Base-by-base conservation (phyloP, 2,113 vertebrate genomes). In the Ellobius talpinus region DNA sequence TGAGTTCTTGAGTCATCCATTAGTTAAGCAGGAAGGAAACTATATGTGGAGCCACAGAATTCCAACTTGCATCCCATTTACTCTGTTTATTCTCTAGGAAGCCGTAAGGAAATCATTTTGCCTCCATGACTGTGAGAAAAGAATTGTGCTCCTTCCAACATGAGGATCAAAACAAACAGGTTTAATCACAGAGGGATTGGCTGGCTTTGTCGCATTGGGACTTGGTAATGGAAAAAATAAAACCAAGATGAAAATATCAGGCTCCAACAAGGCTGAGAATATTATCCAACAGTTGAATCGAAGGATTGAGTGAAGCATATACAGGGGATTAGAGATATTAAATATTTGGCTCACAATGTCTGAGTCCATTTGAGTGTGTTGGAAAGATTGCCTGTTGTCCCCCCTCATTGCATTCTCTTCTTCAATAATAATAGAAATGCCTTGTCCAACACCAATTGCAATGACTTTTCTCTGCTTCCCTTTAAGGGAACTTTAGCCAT, bases 21-120 rank as follows among this genome's bases (percentile, higher is more conserved):
- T 39, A 58, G 24, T 50, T 66, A 58, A 31, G 12, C 79, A 66
- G 47, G 52, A 79, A 79, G 23, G 90, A 90, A 84, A 58, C 5
- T 50, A 0, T 4, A 55, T 24, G 50, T 39, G 68, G 12, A 93
- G 77, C 2, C 9, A 63, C 70, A 89, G 65, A 74, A 63, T 87
- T 95, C 7, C 66, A 82, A 87, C 65, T 93, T 52, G 52, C 33
- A 73, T 24, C 1, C 29, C n/a, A 73, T 26, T 87, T 68, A 81
- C 52, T 89, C 6, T 81, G 39, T 94, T 91, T 96, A n/a, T 29
- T 82, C 24, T 61, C 39, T 81, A 47, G 63, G 81, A 91, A 94
- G 29, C 33, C n/a, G 58, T 82, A 68, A 61, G 31, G 11, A 91
- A 94, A 87, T 74, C 16, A 93, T 52, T 89, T 95, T 68, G 50